These are phyloP conservation scores for Pristionchus mayeri DNA, from an alignment of 2,888 invertebrate species.

Conservation along the genomic window DNA sequence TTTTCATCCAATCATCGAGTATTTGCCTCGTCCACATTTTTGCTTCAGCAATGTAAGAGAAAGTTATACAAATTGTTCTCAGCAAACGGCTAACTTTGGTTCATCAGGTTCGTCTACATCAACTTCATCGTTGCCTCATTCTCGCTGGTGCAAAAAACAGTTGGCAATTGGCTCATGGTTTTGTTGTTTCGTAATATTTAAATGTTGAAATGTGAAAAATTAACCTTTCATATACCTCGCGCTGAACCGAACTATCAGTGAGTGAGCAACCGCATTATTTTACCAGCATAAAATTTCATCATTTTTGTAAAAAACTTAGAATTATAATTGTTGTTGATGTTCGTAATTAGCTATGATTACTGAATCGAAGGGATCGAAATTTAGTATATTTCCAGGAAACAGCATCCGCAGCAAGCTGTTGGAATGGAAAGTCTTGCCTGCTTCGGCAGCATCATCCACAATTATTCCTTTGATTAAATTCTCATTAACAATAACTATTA, in stretches of 20 bases:
- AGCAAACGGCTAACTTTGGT: not conserved
- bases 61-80: not conserved
- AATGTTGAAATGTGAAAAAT: not conserved
- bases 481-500: no score
- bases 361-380: not conserved
- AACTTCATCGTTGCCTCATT: not conserved
- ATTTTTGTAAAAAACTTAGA: not conserved
- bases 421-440: no score
- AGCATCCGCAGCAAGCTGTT: not conserved
- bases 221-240: not conserved
- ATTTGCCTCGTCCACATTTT: conserved; percentile 8
- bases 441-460: no score
- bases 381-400: not conserved
- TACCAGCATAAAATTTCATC: not conserved
- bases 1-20: not conserved
- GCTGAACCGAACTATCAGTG: not conserved
- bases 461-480: no score
- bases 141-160: not conserved
- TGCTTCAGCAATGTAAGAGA: not conserved
- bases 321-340: not conserved
- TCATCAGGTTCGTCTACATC: conserved; percentile 5
- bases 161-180: conserved; percentile 3
- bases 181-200: not conserved
- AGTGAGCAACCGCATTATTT: not conserved
- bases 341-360: not conserved